phyloP scores from a whole-genome alignment of 2,797 vertebrate genomes.

The Mallotus villosus region DNA sequence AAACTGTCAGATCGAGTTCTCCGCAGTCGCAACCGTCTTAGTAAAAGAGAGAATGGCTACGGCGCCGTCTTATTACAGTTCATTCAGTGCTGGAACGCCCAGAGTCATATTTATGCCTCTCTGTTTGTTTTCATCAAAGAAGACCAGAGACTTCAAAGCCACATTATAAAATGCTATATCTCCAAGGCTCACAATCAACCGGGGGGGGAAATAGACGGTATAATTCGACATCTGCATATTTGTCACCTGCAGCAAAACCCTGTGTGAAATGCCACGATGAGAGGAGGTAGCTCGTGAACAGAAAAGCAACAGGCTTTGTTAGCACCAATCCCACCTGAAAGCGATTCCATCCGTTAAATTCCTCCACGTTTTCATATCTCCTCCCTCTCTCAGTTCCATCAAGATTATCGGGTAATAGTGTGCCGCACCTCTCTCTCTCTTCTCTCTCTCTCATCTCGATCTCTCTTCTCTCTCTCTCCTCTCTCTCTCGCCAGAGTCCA shows the following conservation, averaged over 20 bases:
- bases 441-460: no score
- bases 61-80: conserved; percentile 18
- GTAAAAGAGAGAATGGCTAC: conserved; percentile 46
- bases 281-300: no score
- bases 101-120: conserved; percentile 22
- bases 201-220: no score
- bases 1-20: conserved; percentile 62
- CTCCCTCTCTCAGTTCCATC: background rate
- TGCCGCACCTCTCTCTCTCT: conserved; percentile 3
- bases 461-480: no score
- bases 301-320: conserved; percentile 13
- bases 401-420: background rate
- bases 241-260: background rate
- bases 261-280: background rate
- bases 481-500: no score
- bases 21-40: conserved; percentile 44
- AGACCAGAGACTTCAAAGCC: conserved; percentile 51
- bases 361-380: background rate
- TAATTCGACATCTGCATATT: conserved; percentile 36
- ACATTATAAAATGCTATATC: conserved; percentile 49
- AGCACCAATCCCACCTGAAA: background rate
- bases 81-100: background rate
- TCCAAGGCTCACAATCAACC: conserved; percentile 49
- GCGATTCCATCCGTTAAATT: background rate
- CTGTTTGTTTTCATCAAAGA: conserved; percentile 54